A percentile compares a stretch with the other conserved stretches of the same genome.
Conservation (phyloP, 92 coral and sea anemone species). For the Epizoanthus illoricatus region DNA sequence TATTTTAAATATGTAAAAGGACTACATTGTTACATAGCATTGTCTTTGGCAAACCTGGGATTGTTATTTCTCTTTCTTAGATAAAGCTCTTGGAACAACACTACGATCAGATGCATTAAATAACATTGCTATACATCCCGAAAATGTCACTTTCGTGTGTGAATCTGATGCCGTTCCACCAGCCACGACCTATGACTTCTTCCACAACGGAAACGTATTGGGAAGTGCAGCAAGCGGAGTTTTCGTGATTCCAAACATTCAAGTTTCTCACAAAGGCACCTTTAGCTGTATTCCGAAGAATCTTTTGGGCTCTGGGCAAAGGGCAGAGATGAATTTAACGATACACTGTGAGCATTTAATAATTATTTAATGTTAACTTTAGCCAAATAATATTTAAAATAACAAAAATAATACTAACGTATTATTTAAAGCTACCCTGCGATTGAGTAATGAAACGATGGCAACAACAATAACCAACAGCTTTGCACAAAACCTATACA, state of each 20-base stretch:
- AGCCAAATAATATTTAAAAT: neutral
- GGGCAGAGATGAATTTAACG: conserved; percentile 8
- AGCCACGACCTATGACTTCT: conserved; percentile 14
- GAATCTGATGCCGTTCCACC: conserved; percentile 48
- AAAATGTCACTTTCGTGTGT: conserved; percentile 28
- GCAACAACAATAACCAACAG: too few relatives aligned
- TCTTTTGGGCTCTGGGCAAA: conserved; percentile 14
- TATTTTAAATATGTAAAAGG: too few relatives aligned
- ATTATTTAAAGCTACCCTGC: too few relatives aligned
- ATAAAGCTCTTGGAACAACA: conserved; percentile 10
- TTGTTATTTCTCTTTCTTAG: neutral
- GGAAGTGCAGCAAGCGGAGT: conserved; percentile 26
- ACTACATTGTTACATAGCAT: too few relatives aligned
- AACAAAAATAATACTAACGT: neutral
- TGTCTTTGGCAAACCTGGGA: too few relatives aligned
- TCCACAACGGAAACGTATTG: conserved; percentile 23
- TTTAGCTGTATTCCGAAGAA: conserved; percentile 25
- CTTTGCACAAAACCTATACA: too few relatives aligned
- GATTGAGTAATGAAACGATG: too few relatives aligned
- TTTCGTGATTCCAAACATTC: conserved; percentile 29
- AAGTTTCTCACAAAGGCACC: conserved; percentile 1
- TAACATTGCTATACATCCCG: conserved; percentile 15
- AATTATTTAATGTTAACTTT: neutral
- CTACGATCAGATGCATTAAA: conserved; percentile 32
- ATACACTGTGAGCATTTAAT: conserved; percentile 26